Conservation (phyloP, 2,888 invertebrate genomes). For the Chrysolina oricalcia region DNA sequence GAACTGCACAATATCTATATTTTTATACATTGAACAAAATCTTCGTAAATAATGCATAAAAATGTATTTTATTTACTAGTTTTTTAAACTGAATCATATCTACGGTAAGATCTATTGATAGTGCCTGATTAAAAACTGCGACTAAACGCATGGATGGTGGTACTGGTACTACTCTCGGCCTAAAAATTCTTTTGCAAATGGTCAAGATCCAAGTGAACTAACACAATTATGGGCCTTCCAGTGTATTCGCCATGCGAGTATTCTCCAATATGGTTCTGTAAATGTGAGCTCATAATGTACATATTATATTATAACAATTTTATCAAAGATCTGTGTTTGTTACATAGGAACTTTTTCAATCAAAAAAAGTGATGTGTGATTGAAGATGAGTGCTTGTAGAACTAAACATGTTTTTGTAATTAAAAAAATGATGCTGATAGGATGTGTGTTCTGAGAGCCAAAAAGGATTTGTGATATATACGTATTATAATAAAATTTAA, state of each 20-base stretch:
- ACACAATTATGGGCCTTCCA: slow-evolving; percentile 54
- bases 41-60: slow-evolving; percentile 69
- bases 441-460: slow-evolving; percentile 81
- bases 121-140: slow-evolving; percentile 67
- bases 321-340: slow-evolving; percentile 70
- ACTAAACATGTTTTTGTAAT: slow-evolving; percentile 69
- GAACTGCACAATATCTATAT: slow-evolving; percentile 73
- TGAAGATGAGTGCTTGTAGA: slow-evolving; percentile 63
- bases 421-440: slow-evolving; percentile 72
- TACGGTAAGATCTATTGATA: slow-evolving; percentile 69
- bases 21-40: slow-evolving; percentile 72
- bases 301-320: slow-evolving; percentile 68
- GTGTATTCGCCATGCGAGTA: slow-evolving; percentile 59
- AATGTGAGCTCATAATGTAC: slow-evolving; percentile 70
- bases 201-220: slow-evolving; percentile 43
- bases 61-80: slow-evolving; percentile 71
- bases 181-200: slow-evolving; percentile 51
- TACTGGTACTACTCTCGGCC: slow-evolving; percentile 60
- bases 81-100: slow-evolving; percentile 72
- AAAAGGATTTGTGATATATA: slow-evolving; percentile 84
- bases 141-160: slow-evolving; percentile 51
- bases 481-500: slow-evolving; percentile 75
- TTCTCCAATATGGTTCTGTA: slow-evolving; percentile 59
- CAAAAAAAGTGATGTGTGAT: slow-evolving; percentile 67
- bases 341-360: slow-evolving; percentile 65